A percentile compares a stretch with the other conserved stretches of the same genome.
Conservation (phyloP, 2,113 vertebrate species). For the Damaliscus lunatus region DNA sequence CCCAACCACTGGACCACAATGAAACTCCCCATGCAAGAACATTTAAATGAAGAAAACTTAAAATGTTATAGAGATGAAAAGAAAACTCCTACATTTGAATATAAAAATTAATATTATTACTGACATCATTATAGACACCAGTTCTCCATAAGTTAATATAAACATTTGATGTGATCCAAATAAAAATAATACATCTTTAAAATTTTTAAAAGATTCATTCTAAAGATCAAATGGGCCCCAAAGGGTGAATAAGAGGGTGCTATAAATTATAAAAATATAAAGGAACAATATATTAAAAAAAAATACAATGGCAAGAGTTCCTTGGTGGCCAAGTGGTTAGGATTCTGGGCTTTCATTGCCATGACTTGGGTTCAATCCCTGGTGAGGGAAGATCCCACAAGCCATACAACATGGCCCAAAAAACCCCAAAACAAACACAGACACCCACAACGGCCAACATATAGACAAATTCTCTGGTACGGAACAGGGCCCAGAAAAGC, state of each 20-base stretch:
- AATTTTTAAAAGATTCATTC: neutral
- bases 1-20: neutral
- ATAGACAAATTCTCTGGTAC: neutral
- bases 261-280: neutral
- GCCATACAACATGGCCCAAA: neutral
- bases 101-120: neutral
- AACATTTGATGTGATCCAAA: slow-evolving; percentile 20
- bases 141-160: neutral
- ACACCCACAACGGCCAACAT: neutral
- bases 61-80: neutral
- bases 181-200: neutral
- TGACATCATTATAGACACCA: neutral
- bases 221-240: neutral
- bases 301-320: neutral
- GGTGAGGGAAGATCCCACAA: neutral
- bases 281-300: neutral
- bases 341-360: neutral
- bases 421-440: neutral
- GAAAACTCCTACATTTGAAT: neutral
- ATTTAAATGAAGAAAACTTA: neutral
- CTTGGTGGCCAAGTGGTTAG: neutral
- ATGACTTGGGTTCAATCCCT: neutral
- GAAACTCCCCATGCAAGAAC: neutral
- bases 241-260: neutral
- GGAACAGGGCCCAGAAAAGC: slow-evolving; percentile 11